Percentiles rank a stretch among this genome's conserved stretches.
Conservation (phyloP, 2,797 vertebrate genomes). For the Brachyalestes nurse region DNA sequence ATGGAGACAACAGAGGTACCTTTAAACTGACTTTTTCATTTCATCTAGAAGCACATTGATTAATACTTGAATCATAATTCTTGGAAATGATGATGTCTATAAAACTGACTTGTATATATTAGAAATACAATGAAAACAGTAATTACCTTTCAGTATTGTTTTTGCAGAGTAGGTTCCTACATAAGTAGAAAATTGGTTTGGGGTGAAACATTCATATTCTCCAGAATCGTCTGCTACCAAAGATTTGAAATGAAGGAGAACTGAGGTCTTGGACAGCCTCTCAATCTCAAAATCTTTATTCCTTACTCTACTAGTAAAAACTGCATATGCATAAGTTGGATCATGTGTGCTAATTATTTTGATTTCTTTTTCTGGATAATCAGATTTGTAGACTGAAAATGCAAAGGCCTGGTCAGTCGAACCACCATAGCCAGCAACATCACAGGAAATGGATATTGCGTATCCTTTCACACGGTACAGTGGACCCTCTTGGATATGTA, state of each 20-base stretch:
- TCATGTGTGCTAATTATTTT: conserved; percentile 66
- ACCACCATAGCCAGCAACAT: conserved; percentile 64
- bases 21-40: background rate
- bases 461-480: conserved; percentile 73
- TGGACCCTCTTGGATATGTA: conserved; percentile 72
- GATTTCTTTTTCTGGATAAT: rapidly evolving
- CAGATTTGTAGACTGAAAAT: conserved; percentile 54
- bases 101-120: too few relatives aligned
- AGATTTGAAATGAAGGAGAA: conserved; percentile 67
- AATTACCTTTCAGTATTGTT: conserved; percentile 74
- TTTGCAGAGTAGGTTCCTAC: conserved; percentile 66
- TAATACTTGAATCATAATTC: too few relatives aligned
- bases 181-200: background rate
- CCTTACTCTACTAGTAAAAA: rapidly evolving
- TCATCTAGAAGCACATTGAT: background rate
- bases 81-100: too few relatives aligned
- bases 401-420: conserved; percentile 55
- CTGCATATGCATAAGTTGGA: background rate
- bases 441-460: conserved; percentile 73
- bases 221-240: conserved; percentile 70
- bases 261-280: conserved; percentile 62
- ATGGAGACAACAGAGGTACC: background rate
- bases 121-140: background rate
- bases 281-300: conserved; percentile 60
- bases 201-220: conserved; percentile 68